Percentiles rank a stretch among this genome's conserved stretches.
Evolutionary conservation across 2,113 vertebrate species (phyloP).

Genomic region (Pagrus major): DNA sequence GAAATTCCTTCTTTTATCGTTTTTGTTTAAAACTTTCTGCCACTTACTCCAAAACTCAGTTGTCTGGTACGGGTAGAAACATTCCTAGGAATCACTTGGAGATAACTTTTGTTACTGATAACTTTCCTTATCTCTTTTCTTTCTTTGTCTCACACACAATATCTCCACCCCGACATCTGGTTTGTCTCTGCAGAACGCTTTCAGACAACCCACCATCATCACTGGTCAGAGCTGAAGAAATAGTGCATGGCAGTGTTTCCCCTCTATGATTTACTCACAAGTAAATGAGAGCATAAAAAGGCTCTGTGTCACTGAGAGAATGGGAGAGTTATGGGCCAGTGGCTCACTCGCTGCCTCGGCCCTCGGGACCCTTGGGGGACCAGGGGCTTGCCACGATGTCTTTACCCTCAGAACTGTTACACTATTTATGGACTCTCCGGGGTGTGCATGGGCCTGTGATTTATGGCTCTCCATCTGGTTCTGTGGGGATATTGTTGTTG

Average conservation of each 20-base stretch:
- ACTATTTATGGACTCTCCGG: constrained; percentile 61
- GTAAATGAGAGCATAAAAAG: constrained; percentile 55
- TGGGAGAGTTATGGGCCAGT: constrained; percentile 46
- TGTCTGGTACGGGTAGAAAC: constrained; percentile 2
- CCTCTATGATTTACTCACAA: constrained; percentile 63
- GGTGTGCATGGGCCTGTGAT: constrained; percentile 53
- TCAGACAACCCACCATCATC: constrained; percentile 35
- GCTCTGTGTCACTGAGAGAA: constrained; percentile 35
- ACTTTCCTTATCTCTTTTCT: constrained; percentile 24
- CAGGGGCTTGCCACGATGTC: constrained; percentile 9
- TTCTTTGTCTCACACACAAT: constrained; percentile 23
- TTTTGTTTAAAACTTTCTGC: neutral
- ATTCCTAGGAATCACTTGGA: neutral
- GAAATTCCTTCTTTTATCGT: neutral
- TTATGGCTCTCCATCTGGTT: constrained; percentile 68
- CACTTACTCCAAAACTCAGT: neutral
- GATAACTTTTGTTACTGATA: constrained; percentile 8
- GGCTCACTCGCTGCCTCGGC: constrained; percentile 19
- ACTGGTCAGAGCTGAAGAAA: constrained; percentile 1
- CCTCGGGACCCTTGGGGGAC: constrained; percentile 29
- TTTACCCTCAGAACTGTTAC: constrained; percentile 38
- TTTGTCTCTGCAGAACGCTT: constrained; percentile 37
- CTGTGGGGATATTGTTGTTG: constrained; percentile 47
- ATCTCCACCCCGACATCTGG: constrained; percentile 44
- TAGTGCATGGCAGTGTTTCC: constrained; percentile 15